Conservation (phyloP, 2,797 vertebrate genomes). For the Pygocentrus nattereri region DNA sequence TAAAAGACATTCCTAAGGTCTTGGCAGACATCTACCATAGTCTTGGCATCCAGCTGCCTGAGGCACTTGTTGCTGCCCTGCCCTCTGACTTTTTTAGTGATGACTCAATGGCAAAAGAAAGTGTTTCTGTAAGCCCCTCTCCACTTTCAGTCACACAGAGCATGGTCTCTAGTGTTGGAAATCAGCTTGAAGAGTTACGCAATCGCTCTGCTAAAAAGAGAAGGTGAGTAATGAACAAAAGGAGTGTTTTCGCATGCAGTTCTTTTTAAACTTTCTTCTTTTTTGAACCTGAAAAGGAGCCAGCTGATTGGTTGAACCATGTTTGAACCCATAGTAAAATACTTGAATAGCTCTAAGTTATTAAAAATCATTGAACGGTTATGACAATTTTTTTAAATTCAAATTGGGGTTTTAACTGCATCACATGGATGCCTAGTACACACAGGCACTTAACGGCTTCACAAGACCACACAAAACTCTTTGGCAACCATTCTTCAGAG, state of each 20-base stretch:
- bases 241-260: no score
- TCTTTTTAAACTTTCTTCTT: no score
- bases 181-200: slow-evolving; percentile 87
- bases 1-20: slow-evolving; percentile 82
- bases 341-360: no score
- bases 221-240: slow-evolving; percentile 71
- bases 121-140: slow-evolving; percentile 78
- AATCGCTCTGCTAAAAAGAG: slow-evolving; percentile 87
- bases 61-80: slow-evolving; percentile 83
- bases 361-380: no score
- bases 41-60: slow-evolving; percentile 89
- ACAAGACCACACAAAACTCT: no score
- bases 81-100: slow-evolving; percentile 94
- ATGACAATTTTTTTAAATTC: no score
- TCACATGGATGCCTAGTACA: no score
- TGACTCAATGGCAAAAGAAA: slow-evolving; percentile 86
- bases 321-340: no score
- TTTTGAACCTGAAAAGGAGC: no score
- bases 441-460: no score
- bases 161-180: slow-evolving; percentile 61
- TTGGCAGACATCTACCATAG: slow-evolving; percentile 90
- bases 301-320: no score
- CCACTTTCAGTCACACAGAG: slow-evolving; percentile 69
- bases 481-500: neutral
- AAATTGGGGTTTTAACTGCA: no score